Percentiles rank a stretch among this genome's conserved stretches.
Conservation (phyloP, 2,113 vertebrate genomes). For the Apodemus speciosus region DNA sequence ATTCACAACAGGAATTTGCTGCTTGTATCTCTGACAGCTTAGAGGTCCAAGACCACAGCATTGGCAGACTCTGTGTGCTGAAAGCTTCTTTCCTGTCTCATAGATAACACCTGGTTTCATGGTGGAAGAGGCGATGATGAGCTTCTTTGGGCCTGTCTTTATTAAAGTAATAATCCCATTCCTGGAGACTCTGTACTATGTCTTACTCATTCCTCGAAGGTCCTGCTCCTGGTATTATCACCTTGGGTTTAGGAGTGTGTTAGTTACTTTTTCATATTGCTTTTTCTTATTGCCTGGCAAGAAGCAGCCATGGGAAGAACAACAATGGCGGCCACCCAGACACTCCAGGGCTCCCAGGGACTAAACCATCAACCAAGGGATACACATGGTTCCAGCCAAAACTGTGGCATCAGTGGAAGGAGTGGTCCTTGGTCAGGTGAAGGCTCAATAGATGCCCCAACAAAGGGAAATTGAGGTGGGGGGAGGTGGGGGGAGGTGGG, state of each 20-base stretch:
- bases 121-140: too few relatives aligned
- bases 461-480: too few relatives aligned
- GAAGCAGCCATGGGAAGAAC: too few relatives aligned
- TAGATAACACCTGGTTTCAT: accelerated
- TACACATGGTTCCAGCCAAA: too few relatives aligned
- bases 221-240: not conserved
- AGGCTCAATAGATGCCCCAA: too few relatives aligned
- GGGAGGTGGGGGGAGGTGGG: too few relatives aligned
- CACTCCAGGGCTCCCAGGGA: too few relatives aligned
- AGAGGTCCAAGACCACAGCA: not conserved
- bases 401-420: too few relatives aligned
- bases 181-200: not conserved
- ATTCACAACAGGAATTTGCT: not conserved
- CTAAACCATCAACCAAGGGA: too few relatives aligned
- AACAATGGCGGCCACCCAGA: too few relatives aligned
- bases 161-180: not conserved
- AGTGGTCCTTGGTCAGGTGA: too few relatives aligned
- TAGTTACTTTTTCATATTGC: not conserved
- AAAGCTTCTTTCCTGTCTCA: not conserved
- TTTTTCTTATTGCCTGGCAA: not conserved
- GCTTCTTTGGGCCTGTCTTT: not conserved
- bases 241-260: not conserved
- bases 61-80: not conserved
- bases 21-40: not conserved
- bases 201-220: not conserved